Percentiles rank a stretch among this genome's conserved stretches.
These are phyloP conservation scores for Poliocrania exsul DNA, from an alignment of 2,797 vertebrate species.

Conservation along the genomic window DNA sequence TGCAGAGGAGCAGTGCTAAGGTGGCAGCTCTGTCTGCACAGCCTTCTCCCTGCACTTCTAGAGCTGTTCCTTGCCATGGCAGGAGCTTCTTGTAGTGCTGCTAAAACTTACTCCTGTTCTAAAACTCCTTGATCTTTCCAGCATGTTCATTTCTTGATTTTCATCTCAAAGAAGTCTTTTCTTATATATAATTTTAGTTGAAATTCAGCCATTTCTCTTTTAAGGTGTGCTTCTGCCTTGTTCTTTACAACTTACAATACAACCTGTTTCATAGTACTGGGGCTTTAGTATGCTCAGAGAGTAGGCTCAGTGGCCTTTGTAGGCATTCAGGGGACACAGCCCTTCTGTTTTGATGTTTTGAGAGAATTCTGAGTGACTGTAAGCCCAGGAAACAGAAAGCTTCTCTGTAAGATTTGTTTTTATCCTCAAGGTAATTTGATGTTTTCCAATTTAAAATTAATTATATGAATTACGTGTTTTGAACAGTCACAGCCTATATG, in stretches of 20 bases:
- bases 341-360: background rate
- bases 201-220: background rate
- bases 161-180: background rate
- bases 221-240: background rate
- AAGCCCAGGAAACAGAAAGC: background rate
- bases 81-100: background rate
- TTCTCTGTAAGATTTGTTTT: background rate
- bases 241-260: background rate
- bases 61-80: background rate
- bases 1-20: background rate
- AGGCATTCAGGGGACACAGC: background rate
- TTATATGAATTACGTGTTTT: background rate
- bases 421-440: background rate
- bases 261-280: background rate
- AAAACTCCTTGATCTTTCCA: background rate
- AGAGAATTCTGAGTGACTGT: background rate
- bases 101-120: background rate
- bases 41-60: background rate
- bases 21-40: background rate
- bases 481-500: rapidly evolving
- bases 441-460: background rate
- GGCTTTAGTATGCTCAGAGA: background rate
- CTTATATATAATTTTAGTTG: background rate
- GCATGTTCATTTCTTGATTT: background rate
- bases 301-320: background rate